A percentile compares a stretch with the other conserved stretches of the same genome.
phyloP scores from a whole-genome alignment of 1,140 invertebrate species.

The Drosophila willistoni region DNA sequence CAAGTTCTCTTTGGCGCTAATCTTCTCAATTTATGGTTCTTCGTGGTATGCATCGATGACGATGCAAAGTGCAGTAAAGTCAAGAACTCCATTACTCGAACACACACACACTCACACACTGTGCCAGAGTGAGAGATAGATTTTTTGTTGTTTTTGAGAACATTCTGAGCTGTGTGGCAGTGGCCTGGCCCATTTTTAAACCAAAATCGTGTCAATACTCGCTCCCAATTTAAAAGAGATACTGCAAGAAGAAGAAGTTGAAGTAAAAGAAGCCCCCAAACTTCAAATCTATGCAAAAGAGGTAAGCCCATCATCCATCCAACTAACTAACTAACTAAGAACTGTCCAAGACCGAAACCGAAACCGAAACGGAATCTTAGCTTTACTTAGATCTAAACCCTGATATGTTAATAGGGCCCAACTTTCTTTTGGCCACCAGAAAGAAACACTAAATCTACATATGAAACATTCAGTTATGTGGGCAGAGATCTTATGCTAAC shows the following conservation, averaged over 20 bases:
- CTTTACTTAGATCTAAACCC: neutral
- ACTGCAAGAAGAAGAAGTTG: neutral
- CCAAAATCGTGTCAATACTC: constrained; percentile 65
- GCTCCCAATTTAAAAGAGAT: constrained; percentile 34
- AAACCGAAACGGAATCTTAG: too few species aligned
- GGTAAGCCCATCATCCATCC: constrained; percentile 47
- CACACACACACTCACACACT: neutral
- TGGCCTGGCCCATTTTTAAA: constrained; percentile 66
- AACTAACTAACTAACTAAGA: constrained; percentile 31
- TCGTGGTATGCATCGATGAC: constrained; percentile 56
- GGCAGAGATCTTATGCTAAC: constrained; percentile 4
- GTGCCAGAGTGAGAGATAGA: too few species aligned
- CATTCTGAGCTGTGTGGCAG: constrained; percentile 39
- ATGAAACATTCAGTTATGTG: constrained; percentile 35
- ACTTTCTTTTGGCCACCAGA: constrained; percentile 59
- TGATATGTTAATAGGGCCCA: constrained; percentile 63
- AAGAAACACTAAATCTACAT: constrained; percentile 31
- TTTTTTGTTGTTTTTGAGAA: constrained; percentile 47
- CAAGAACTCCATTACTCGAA: constrained; percentile 32
- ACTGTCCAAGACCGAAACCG: neutral
- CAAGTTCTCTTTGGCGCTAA: constrained; percentile 63
- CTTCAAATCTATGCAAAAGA: constrained; percentile 27
- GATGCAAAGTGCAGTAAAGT: constrained; percentile 68
- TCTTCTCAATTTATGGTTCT: constrained; percentile 72
- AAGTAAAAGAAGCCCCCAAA: constrained; percentile 1